Conservation (phyloP, 2,797 vertebrate species). For the Peromyscus eremicus region DNA sequence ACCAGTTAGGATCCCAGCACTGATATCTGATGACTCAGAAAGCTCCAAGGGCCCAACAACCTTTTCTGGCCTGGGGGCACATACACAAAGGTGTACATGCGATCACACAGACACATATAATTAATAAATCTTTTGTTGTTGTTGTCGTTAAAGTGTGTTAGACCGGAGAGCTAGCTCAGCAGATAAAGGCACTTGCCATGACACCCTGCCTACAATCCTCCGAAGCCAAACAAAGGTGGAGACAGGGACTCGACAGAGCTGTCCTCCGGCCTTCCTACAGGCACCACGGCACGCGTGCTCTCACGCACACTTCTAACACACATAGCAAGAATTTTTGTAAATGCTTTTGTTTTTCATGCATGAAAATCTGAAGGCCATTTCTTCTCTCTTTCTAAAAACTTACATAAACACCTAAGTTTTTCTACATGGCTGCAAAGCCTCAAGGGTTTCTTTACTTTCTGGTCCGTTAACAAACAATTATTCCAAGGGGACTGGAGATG, state of each 20-base stretch:
- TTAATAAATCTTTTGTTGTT: not conserved
- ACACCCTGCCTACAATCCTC: not conserved
- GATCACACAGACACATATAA: not conserved
- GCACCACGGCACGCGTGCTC: not conserved
- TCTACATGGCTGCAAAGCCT: not conserved
- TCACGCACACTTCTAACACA: not conserved
- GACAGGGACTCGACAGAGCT: not conserved
- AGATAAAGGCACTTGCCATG: not conserved
- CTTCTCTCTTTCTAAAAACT: not conserved
- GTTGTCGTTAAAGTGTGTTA: not conserved
- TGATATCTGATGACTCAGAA: not conserved
- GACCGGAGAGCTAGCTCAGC: not conserved
- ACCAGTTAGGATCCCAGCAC: not conserved
- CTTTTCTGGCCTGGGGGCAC: not conserved
- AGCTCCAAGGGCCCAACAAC: not conserved
- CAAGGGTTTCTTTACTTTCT: constrained; percentile 35
- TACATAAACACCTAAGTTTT: constrained; percentile 5
- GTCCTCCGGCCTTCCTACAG: not conserved
- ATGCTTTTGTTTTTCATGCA: constrained; percentile 25
- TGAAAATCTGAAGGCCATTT: not conserved
- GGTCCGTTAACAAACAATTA: not conserved
- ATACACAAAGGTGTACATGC: not conserved
- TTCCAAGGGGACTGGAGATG: not conserved
- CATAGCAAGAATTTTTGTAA: not conserved
- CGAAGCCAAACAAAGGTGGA: not conserved